Conservation (phyloP, 2,888 invertebrate species). For the Acleris literana region DNA sequence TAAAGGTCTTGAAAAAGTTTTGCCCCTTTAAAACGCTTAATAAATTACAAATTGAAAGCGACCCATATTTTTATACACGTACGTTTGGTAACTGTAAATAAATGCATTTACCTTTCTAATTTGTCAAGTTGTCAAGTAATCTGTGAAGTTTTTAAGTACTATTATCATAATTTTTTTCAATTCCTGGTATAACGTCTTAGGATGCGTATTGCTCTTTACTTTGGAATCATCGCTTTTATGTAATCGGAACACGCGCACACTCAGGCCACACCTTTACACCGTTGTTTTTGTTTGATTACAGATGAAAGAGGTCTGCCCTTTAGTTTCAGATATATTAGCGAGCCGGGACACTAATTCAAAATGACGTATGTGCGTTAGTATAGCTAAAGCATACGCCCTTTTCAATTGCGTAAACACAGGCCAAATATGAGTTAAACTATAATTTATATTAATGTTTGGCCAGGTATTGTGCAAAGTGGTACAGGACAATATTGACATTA, state of each 20-base stretch:
- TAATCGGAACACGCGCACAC: slow-evolving; percentile 34
- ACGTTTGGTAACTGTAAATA: too few relatives aligned
- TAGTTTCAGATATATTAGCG: slow-evolving; percentile 44
- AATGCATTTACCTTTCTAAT: too few relatives aligned
- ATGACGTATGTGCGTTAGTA: slow-evolving; percentile 41
- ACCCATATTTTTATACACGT: too few relatives aligned
- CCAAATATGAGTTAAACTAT: slow-evolving; percentile 37
- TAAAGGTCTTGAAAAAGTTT: too few relatives aligned
- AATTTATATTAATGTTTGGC: slow-evolving; percentile 31
- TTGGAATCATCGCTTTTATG: too few relatives aligned
- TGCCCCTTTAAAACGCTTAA: too few relatives aligned
- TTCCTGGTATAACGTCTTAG: too few relatives aligned
- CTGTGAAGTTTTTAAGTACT: too few relatives aligned
- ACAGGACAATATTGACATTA: slow-evolving; percentile 26
- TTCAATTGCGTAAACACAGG: slow-evolving; percentile 11
- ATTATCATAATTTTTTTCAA: too few relatives aligned
- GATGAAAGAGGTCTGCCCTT: slow-evolving; percentile 53
- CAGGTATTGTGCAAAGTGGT: slow-evolving; percentile 24
- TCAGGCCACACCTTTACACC: slow-evolving; percentile 38
- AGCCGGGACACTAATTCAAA: slow-evolving; percentile 38
- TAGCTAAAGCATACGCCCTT: slow-evolving; percentile 7
- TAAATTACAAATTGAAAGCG: too few relatives aligned
- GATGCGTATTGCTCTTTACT: too few relatives aligned
- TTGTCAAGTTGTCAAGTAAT: too few relatives aligned
- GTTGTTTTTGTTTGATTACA: slow-evolving; percentile 51